Evolutionary conservation across 2,888 invertebrate species (phyloP), one percentile per base, ranked within the genome.

Genomic region (Oscheius myriophilus): DNA sequence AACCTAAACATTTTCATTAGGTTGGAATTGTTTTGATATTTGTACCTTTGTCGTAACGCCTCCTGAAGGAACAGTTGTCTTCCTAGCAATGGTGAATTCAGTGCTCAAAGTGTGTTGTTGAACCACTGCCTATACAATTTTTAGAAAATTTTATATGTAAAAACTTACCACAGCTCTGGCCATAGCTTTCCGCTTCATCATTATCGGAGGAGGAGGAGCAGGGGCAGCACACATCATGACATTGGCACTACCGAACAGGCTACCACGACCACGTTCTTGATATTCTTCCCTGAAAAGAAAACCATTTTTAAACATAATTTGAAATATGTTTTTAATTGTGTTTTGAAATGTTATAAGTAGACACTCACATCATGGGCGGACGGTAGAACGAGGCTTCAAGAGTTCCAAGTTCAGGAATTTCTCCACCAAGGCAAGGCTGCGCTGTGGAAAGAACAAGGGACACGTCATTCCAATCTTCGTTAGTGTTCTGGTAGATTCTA

Each of bases 401-500:
- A 12, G 85, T 86, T 33, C 78, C 79, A 3, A 84, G 67, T 14
- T 76, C 73, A 9, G 84, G 84, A 42, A 84, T 72, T 18, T 69
- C 61, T 1, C 80, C 82, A 4, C 82, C 83, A 11, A 78, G 67
- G 25, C 74, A 72, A 16, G 83, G 84, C 33, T 73, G 73, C 21
- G 82, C 82, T 12, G 84, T 84, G 25, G 80, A 77, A 9, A 84
- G 71, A 18, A 73, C 66, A 7, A 72, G 26, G n/a, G 71, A 67
- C 4, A 61, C 69, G 18, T 42, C 59, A 80, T 0, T 53, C 80
- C 88, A 88, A 70, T 88, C 87, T 71, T 88, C 88, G 0, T 86
- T 87, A 11, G 87, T 87, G 7, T 76, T 71, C 75, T 88, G 88
- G 33, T 75, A 41, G 53, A 72, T 69, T 66, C 69, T 73, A 45